These are phyloP conservation scores for Pleuronectes platessa DNA, from an alignment of 2,113 vertebrate species.

Conservation along the genomic window DNA sequence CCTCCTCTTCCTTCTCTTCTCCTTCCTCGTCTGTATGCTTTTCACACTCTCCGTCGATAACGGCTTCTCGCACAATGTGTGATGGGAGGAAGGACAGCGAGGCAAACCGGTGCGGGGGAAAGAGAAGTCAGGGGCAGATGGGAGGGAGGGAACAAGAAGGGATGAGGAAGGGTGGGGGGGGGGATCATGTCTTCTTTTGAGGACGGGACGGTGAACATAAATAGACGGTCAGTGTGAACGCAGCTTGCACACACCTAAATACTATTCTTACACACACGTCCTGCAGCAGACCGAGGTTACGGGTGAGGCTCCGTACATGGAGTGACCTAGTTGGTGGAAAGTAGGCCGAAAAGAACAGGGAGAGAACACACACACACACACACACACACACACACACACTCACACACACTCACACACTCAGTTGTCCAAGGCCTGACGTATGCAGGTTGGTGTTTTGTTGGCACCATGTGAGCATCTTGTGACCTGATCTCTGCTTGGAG, in stretches of 20 bases:
- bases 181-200: slow-evolving; percentile 18
- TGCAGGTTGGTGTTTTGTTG: slow-evolving; percentile 13
- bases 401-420: slow-evolving; percentile 6
- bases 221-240: slow-evolving; percentile 53
- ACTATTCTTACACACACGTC: slow-evolving; percentile 41
- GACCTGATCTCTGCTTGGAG: neutral
- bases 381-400: slow-evolving; percentile 23
- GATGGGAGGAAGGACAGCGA: neutral
- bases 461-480: slow-evolving; percentile 12
- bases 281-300: slow-evolving; percentile 57
- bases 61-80: slow-evolving; percentile 4
- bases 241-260: slow-evolving; percentile 44
- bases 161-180: neutral
- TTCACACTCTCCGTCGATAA: neutral
- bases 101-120: neutral
- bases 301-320: slow-evolving; percentile 48
- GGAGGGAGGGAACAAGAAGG: slow-evolving; percentile 18
- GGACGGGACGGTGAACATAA: slow-evolving; percentile 58
- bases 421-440: neutral
- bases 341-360: slow-evolving; percentile 52
- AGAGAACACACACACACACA: slow-evolving; percentile 25
- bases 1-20: neutral
- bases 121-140: slow-evolving; percentile 43
- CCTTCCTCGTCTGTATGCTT: neutral
- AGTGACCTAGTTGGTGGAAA: slow-evolving; percentile 69